Evolutionary conservation across 92 coral and sea anemone species (phyloP).

Genomic region (Nematostella vectensis): DNA sequence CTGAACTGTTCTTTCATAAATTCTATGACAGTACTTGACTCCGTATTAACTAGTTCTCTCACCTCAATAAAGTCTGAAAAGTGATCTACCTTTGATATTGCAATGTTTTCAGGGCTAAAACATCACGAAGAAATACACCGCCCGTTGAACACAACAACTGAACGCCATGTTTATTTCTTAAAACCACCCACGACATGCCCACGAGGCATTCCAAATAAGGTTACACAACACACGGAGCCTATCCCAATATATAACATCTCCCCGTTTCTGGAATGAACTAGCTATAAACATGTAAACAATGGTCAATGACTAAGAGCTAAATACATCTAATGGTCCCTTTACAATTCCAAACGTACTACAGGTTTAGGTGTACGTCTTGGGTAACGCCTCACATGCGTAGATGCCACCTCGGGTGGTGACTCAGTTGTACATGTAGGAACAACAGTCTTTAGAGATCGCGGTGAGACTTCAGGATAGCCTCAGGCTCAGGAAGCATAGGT

Average conservation of each 20-base stretch:
- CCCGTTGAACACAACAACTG: too few relatives aligned
- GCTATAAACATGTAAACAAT: neutral
- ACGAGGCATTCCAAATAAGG: neutral
- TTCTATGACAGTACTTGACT: too few relatives aligned
- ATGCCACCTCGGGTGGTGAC: too few relatives aligned
- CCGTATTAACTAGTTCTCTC: too few relatives aligned
- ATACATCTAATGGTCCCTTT: neutral
- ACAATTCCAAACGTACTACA: slow-evolving; percentile 1
- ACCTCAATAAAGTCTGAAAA: too few relatives aligned
- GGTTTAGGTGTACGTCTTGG: neutral
- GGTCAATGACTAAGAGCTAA: neutral
- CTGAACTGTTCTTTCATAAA: too few relatives aligned
- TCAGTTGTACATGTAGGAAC: too few relatives aligned
- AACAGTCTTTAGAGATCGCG: neutral
- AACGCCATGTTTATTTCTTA: too few relatives aligned
- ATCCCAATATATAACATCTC: slow-evolving; percentile 1
- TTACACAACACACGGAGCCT: slow-evolving; percentile 2
- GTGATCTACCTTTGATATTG: too few relatives aligned
- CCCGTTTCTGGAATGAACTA: neutral
- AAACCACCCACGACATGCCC: too few relatives aligned
- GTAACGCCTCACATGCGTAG: neutral
- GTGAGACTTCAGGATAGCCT: neutral
- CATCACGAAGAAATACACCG: too few relatives aligned
- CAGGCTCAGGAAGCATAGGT: neutral
- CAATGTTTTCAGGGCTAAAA: too few relatives aligned